Evolutionary conservation across 2,888 invertebrate species (phyloP).

Genomic region (Parascotia fuliginaria): DNA sequence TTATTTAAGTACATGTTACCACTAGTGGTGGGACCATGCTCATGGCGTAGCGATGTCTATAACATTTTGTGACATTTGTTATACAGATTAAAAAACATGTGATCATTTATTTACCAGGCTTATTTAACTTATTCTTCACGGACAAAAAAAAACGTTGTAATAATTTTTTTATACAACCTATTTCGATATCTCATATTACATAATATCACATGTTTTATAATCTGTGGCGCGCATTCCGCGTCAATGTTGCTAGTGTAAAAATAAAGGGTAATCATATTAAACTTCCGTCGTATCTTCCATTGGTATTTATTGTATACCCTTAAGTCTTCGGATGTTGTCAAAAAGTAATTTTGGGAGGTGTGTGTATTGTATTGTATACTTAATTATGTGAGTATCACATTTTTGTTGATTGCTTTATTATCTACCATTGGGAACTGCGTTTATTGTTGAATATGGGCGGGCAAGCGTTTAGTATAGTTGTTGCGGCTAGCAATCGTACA

Average conservation of each 20-base stretch:
- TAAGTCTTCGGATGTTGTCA: slow-evolving; percentile 1
- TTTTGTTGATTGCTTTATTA: too few species aligned
- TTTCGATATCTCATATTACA: neutral
- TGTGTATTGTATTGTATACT: slow-evolving; percentile 15
- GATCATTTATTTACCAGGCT: too few species aligned
- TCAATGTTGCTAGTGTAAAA: slow-evolving; percentile 36
- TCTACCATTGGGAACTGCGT: neutral
- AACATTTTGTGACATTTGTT: slow-evolving; percentile 4
- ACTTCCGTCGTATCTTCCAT: slow-evolving; percentile 43
- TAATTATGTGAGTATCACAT: neutral
- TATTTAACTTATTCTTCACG: too few species aligned
- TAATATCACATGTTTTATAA: slow-evolving; percentile 20
- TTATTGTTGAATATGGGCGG: neutral
- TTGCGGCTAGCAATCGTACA: slow-evolving; percentile 17
- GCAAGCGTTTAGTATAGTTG: neutral
- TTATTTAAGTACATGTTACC: slow-evolving; percentile 21
- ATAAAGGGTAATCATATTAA: slow-evolving; percentile 28
- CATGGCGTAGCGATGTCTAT: slow-evolving; percentile 19
- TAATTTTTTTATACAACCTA: neutral
- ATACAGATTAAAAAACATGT: slow-evolving; percentile 13
- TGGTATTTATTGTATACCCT: slow-evolving; percentile 14
- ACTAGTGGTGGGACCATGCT: slow-evolving; percentile 22
- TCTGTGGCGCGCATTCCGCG: slow-evolving; percentile 22
- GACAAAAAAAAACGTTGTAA: too few species aligned
- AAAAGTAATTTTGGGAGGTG: slow-evolving; percentile 3